Percentiles rank a stretch among this genome's conserved stretches.
Conservation (phyloP, 2,888 invertebrate genomes). For the Timandra comae region DNA sequence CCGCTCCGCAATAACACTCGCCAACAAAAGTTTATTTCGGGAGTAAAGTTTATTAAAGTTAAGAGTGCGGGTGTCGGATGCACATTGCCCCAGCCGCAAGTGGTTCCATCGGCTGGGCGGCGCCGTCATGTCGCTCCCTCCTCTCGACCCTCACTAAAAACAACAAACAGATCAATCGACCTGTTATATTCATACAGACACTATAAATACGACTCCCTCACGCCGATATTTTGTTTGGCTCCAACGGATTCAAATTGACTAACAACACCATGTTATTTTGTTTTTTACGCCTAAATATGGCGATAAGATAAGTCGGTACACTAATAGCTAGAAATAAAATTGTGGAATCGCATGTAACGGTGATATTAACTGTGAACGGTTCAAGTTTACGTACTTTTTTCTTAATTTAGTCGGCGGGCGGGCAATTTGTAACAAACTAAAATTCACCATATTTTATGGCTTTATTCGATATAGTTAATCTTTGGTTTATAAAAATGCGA, state of each 20-base stretch:
- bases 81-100: constrained; percentile 64
- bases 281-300: constrained; percentile 60
- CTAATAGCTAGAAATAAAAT: constrained; percentile 70
- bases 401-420: constrained; percentile 45
- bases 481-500: not conserved
- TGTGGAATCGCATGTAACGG: constrained; percentile 71
- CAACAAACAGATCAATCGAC: constrained; percentile 73
- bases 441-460: constrained; percentile 32
- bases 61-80: constrained; percentile 63
- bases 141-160: constrained; percentile 62
- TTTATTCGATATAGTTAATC: constrained; percentile 9
- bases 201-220: constrained; percentile 41
- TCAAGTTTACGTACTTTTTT: constrained; percentile 61
- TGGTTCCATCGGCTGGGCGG: constrained; percentile 63
- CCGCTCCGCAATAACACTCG: constrained; percentile 38
- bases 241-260: constrained; percentile 34
- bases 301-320: constrained; percentile 65
- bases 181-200: constrained; percentile 53
- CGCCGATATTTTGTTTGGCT: constrained; percentile 35
- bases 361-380: constrained; percentile 66
- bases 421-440: constrained; percentile 44
- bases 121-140: constrained; percentile 65
- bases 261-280: constrained; percentile 51
- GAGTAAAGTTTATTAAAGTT: constrained; percentile 66
- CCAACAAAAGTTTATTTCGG: constrained; percentile 64